These are phyloP conservation scores for Zapus hudsonius DNA, from an alignment of 2,113 vertebrate genomes.

Conservation along the genomic window DNA sequence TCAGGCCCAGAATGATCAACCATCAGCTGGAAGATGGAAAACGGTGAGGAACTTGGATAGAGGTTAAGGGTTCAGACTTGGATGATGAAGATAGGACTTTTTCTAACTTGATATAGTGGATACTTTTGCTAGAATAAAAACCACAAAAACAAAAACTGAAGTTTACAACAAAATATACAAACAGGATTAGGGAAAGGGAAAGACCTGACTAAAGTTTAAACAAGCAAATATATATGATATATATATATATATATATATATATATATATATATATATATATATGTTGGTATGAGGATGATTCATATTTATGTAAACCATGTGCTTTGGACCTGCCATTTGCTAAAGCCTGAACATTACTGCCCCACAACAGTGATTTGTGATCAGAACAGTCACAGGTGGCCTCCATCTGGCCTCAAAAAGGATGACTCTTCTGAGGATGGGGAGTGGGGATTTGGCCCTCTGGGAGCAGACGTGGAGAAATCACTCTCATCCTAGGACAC, in stretches of 20 bases:
- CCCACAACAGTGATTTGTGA: constrained; percentile 28
- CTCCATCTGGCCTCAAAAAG: background rate
- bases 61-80: background rate
- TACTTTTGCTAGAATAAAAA: background rate
- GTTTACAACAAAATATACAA: background rate
- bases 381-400: background rate
- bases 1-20: rapidly evolving
- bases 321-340: background rate
- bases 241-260: too few species aligned
- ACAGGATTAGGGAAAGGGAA: background rate
- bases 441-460: background rate
- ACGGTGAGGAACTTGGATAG: rapidly evolving
- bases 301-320: constrained; percentile 45
- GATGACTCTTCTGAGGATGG: background rate
- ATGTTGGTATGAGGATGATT: constrained; percentile 2
- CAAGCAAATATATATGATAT: background rate
- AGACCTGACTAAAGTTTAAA: background rate
- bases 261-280: too few species aligned
- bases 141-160: too few species aligned
- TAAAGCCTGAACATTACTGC: constrained; percentile 41
- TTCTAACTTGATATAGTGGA: background rate
- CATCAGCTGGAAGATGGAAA: rapidly evolving
- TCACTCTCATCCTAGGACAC: background rate
- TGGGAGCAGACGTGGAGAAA: constrained; percentile 12
- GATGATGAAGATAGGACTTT: rapidly evolving